These are phyloP conservation scores for Cynopterus sphinx DNA, from an alignment of 2,797 vertebrate species.

Conservation along the genomic window DNA sequence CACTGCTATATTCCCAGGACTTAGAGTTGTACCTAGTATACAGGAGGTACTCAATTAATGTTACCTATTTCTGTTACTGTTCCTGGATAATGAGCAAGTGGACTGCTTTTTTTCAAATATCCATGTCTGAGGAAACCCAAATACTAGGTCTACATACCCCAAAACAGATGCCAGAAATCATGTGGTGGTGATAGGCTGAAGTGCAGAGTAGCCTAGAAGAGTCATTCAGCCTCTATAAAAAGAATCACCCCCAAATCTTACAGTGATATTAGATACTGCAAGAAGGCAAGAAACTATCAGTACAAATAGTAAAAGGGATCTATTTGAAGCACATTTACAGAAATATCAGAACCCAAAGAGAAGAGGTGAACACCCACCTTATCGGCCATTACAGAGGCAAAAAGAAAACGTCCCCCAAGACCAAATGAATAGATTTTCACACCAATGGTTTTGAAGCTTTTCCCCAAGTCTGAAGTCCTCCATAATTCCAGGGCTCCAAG, in stretches of 20 bases:
- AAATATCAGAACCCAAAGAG: neutral
- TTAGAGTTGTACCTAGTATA: neutral
- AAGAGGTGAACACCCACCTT: slow-evolving; percentile 83
- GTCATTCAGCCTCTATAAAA: neutral
- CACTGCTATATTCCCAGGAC: neutral
- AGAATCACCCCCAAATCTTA: neutral
- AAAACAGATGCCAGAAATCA: neutral
- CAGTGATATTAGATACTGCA: neutral
- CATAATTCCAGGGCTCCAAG: slow-evolving; percentile 91
- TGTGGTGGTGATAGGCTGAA: neutral
- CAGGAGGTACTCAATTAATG: neutral
- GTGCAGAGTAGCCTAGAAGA: neutral
- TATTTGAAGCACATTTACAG: neutral
- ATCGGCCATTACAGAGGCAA: slow-evolving; percentile 95
- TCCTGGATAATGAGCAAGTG: neutral
- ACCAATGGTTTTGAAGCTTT: slow-evolving; percentile 89
- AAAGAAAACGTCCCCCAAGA: slow-evolving; percentile 93
- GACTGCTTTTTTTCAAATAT: neutral
- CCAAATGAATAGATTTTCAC: slow-evolving; percentile 95
- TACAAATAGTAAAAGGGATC: neutral
- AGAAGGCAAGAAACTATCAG: neutral
- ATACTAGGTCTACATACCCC: neutral
- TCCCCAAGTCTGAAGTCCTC: slow-evolving; percentile 91
- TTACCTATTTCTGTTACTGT: neutral
- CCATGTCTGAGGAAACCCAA: neutral